These are phyloP conservation scores for Cossypha niveicapilla DNA, from an alignment of 2,797 vertebrate genomes.

Conservation along the genomic window DNA sequence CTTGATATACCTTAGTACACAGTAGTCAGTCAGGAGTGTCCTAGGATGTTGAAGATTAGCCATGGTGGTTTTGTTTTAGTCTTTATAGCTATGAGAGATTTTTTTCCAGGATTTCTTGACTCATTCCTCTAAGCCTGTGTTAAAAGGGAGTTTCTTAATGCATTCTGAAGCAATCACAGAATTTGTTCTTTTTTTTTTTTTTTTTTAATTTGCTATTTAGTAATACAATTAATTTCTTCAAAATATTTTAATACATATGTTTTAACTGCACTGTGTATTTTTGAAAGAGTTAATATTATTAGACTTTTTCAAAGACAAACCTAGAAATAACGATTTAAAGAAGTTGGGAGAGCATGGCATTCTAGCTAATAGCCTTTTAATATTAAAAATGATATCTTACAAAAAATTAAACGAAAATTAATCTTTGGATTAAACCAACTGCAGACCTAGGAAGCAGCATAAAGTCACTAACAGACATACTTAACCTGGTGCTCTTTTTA, in stretches of 20 bases:
- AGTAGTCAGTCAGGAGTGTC: background rate
- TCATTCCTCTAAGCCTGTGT: constrained; percentile 24
- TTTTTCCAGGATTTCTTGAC: constrained; percentile 50
- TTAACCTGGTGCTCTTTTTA: background rate
- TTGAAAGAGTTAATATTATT: background rate
- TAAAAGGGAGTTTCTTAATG: constrained; percentile 50
- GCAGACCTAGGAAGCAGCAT: background rate
- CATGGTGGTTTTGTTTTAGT: constrained; percentile 24
- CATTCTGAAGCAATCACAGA: constrained; percentile 27
- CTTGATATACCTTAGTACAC: background rate
- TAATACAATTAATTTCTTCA: background rate
- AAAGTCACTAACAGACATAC: background rate
- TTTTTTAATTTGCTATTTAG: background rate
- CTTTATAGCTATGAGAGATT: background rate
- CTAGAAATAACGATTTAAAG: background rate
- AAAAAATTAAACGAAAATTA: constrained; percentile 18
- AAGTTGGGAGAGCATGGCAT: fast-evolving
- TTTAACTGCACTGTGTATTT: background rate
- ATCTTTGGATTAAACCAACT: background rate
- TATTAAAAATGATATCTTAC: background rate
- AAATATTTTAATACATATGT: background rate
- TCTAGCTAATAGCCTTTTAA: background rate
- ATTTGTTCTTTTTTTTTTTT: background rate
- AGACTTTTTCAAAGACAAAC: background rate
- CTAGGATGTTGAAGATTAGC: constrained; percentile 23